Conservation (phyloP, 2,797 vertebrate species). For the Mycteria americana region DNA sequence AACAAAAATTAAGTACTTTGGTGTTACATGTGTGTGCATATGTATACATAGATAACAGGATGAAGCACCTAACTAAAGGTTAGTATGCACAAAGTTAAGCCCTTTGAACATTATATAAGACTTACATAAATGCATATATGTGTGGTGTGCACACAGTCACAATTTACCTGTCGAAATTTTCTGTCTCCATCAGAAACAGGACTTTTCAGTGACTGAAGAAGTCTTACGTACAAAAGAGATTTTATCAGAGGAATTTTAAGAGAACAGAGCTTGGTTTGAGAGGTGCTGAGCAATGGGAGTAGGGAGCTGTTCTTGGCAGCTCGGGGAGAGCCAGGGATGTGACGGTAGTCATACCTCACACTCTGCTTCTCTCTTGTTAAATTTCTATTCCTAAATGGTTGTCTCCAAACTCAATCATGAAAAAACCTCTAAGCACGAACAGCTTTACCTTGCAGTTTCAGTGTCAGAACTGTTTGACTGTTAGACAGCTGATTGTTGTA, state of each 20-base stretch:
- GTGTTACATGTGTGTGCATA: rapidly evolving
- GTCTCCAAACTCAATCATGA: background rate
- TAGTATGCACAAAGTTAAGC: background rate
- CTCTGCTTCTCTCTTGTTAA: background rate
- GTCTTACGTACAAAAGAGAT: background rate
- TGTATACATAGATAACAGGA: background rate
- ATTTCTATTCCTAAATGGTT: background rate
- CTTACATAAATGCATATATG: background rate
- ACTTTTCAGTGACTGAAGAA: background rate
- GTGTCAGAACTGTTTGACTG: background rate
- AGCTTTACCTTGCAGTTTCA: background rate
- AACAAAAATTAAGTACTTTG: background rate
- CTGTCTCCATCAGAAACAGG: background rate
- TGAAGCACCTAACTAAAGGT: background rate
- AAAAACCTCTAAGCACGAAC: background rate
- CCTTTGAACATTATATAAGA: background rate
- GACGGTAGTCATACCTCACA: background rate
- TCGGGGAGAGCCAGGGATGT: background rate
- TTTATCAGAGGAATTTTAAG: background rate
- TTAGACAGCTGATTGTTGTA: background rate
- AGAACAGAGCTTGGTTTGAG: background rate
- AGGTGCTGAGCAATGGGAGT: background rate
- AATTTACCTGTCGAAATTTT: background rate
- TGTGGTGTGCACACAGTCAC: background rate
- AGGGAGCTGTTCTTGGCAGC: background rate